Evolutionary conservation across 2,113 vertebrate genomes (phyloP), one percentile per base, ranked within the genome.

Genomic region (Cranoglanis bouderius): DNA sequence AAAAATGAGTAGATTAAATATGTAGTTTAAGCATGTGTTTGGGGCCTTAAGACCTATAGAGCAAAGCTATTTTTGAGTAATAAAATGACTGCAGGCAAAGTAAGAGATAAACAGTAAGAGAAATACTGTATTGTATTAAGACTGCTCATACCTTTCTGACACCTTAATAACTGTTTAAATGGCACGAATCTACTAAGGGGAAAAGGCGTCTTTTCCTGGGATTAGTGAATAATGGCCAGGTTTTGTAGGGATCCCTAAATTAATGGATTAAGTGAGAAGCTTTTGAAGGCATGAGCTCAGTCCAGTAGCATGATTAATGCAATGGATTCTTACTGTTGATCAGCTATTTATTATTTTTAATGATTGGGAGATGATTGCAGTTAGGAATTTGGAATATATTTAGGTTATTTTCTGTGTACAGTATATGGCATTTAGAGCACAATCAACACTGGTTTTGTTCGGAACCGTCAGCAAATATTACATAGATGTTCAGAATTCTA

Each of bases 111-210:
- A 74, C 38, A 85, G 78, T 18, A 32, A 49, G 57, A 46, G 24
- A 32, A 21, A 59, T 77, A 61, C 84, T 49, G 43, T n/a, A 43
- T 81, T 80, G 84, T 72, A 57, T 82, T 82, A 46, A 86, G 74
- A 70, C 82, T 87, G 72, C 70, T 51, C 67, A 57, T 84, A 65
- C 38, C 35, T 61, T 80, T 85, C 84, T 90, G 84, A 46, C 82
- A 75, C 46, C 77, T 81, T 93, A 87, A 91, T 92, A 87, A 91
- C 72, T 89, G 85, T 85, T 90, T n/a, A n/a, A n/a, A n/a, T n/a
- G 83, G 88, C 61, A 67, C 57, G 80, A 86, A 85, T 89, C 70
- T 46, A 16, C 57, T 38, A 46, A 88, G 29, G 89, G 88, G 63
- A 70, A 32, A 75, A 88, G 53, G 81, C 49, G 85, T 87, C 85